A percentile compares a stretch with the other conserved stretches of the same genome.
Conservation (phyloP, 2,797 vertebrate species). For the Eulemur coronatus region DNA sequence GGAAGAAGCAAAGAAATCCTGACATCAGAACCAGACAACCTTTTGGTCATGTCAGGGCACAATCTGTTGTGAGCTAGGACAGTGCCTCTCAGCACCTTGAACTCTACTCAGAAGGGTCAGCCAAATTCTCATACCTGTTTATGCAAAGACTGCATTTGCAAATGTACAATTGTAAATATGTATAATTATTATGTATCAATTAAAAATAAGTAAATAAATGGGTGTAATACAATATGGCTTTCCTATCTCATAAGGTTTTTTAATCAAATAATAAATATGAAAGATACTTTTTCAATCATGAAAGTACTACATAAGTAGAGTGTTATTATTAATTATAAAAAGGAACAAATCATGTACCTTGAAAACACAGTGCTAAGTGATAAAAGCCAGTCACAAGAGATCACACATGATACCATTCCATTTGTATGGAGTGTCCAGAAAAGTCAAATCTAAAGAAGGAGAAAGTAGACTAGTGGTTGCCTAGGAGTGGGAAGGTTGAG, state of each 20-base stretch:
- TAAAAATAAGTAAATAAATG: background rate
- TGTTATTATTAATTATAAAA: background rate
- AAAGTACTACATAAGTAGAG: background rate
- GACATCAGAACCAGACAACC: background rate
- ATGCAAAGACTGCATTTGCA: background rate
- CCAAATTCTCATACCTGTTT: background rate
- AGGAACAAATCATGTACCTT: background rate
- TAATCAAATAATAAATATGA: background rate
- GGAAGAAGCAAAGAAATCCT: background rate
- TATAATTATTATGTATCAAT: background rate
- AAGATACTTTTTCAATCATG: background rate
- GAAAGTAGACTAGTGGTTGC: background rate
- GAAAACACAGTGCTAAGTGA: background rate
- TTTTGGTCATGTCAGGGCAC: background rate
- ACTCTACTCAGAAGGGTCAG: background rate
- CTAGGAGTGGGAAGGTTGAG: background rate
- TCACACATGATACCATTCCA: background rate
- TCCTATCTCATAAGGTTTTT: background rate
- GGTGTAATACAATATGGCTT: background rate
- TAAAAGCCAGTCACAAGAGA: background rate
- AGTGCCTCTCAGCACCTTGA: background rate
- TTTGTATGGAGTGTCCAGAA: background rate
- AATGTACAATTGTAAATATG: background rate
- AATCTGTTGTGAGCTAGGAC: background rate
- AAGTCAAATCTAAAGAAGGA: background rate